Percentiles rank a stretch among this genome's conserved stretches.
Conservation (phyloP, 2,888 invertebrate genomes). For the Acronicta leporina region DNA sequence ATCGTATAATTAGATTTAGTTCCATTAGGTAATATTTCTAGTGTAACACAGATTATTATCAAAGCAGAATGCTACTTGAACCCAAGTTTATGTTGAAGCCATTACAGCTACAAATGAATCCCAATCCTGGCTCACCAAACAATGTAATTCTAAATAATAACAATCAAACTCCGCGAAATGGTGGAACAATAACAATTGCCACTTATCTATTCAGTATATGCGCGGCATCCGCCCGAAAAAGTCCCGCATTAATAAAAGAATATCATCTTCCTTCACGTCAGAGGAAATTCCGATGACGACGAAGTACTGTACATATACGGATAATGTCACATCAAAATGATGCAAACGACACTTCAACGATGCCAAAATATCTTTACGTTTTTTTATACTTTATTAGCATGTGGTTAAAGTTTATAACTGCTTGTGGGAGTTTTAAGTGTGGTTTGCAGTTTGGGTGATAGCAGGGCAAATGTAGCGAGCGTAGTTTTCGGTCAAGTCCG, state of each 20-base stretch:
- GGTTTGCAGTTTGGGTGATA: constrained; percentile 51
- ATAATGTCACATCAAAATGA: constrained; percentile 65
- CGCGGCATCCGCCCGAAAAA: constrained; percentile 30
- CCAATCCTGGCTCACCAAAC: constrained; percentile 13
- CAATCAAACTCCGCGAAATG: constrained; percentile 18
- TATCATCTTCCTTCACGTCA: constrained; percentile 60
- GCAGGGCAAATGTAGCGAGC: constrained; percentile 64
- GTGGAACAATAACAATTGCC: constrained; percentile 42
- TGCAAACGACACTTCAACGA: constrained; percentile 57
- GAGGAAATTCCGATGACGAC: constrained; percentile 60
- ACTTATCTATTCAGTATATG: constrained; percentile 43
- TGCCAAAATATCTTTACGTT: constrained; percentile 14
- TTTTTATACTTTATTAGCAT: constrained; percentile 14
- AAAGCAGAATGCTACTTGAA: neutral
- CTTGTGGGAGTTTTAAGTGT: constrained; percentile 14
- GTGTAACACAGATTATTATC: too few species aligned
- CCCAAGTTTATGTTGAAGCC: neutral
- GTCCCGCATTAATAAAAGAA: constrained; percentile 55
- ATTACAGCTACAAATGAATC: constrained; percentile 5
- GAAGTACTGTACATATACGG: constrained; percentile 61
- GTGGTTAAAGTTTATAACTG: constrained; percentile 40
- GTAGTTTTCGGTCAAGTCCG: constrained; percentile 65
- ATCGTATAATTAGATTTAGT: too few species aligned
- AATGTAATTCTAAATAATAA: constrained; percentile 8
- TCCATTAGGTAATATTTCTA: too few species aligned